A percentile compares a stretch with the other conserved stretches of the same genome.
Evolutionary conservation across 2,113 vertebrate genomes (phyloP).

Genomic region (Neogale vison): DNA sequence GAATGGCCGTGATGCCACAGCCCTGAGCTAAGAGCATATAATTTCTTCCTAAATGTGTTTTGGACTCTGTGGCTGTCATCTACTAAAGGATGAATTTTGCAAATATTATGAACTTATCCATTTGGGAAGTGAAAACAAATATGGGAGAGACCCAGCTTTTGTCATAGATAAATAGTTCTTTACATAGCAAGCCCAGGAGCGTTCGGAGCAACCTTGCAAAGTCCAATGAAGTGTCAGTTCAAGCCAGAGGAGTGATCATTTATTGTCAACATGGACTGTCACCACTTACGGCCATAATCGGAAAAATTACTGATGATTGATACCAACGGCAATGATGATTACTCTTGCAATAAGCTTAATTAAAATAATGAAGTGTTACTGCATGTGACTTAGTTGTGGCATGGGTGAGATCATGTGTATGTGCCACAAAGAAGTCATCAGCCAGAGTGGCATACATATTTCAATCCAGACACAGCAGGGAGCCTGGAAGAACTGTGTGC

Average conservation of each 20-base stretch:
- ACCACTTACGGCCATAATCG: slow-evolving; percentile 85
- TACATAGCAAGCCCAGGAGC: slow-evolving; percentile 83
- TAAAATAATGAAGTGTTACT: slow-evolving; percentile 93
- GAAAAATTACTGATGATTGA: slow-evolving; percentile 90
- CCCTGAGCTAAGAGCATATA: slow-evolving; percentile 62
- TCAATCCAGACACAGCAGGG: slow-evolving; percentile 85
- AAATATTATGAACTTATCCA: slow-evolving; percentile 79
- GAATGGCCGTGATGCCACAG: background rate
- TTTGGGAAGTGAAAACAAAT: slow-evolving; percentile 85
- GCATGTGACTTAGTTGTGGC: slow-evolving; percentile 81
- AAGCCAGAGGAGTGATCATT: slow-evolving; percentile 88
- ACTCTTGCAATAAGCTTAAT: slow-evolving; percentile 97
- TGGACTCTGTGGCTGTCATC: slow-evolving; percentile 69
- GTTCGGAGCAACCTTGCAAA: slow-evolving; percentile 83
- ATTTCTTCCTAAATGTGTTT: slow-evolving; percentile 78
- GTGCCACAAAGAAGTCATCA: slow-evolving; percentile 82
- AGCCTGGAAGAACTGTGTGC: slow-evolving; percentile 64
- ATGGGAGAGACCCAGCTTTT: slow-evolving; percentile 80
- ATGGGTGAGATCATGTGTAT: slow-evolving; percentile 82
- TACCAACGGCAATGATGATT: slow-evolving; percentile 93
- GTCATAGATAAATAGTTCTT: slow-evolving; percentile 91
- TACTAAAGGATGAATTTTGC: slow-evolving; percentile 82
- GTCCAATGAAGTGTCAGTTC: slow-evolving; percentile 85
- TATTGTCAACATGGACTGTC: slow-evolving; percentile 85
- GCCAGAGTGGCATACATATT: slow-evolving; percentile 82